Evolutionary conservation across 2,888 invertebrate species (phyloP).

Genomic region (Chesias legatella): DNA sequence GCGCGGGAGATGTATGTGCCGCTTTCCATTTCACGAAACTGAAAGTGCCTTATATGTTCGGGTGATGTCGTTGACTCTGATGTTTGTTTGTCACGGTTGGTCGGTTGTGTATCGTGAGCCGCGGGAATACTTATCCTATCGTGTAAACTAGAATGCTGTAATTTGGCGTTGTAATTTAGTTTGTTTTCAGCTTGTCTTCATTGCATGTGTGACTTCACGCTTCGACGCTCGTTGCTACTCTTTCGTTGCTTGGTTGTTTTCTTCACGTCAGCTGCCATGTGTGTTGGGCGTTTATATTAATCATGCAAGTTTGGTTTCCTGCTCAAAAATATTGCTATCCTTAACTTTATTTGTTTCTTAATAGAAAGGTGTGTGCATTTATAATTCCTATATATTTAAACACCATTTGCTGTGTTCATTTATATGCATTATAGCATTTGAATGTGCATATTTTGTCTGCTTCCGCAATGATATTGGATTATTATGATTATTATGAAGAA

Average conservation of each 20-base stretch:
- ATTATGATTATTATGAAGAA: conserved; percentile 29
- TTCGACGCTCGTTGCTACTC: conserved; percentile 45
- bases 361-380: background rate
- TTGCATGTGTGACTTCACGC: conserved; percentile 46
- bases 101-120: conserved; percentile 51
- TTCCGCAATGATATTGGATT: conserved; percentile 35
- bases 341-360: conserved; percentile 7
- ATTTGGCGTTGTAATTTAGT: conserved; percentile 63
- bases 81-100: conserved; percentile 77
- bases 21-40: conserved; percentile 78
- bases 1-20: conserved; percentile 60
- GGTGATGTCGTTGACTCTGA: conserved; percentile 74
- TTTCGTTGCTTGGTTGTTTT: conserved; percentile 43
- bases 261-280: conserved; percentile 22
- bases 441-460: conserved; percentile 33
- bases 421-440: conserved; percentile 32
- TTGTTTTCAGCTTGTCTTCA: conserved; percentile 58
- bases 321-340: conserved; percentile 17
- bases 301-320: conserved; percentile 24
- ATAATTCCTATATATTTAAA: conserved; percentile 1
- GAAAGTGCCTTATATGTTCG: conserved; percentile 75
- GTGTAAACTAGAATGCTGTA: conserved; percentile 63
- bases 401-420: conserved; percentile 4
- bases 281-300: conserved; percentile 16
- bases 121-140: conserved; percentile 57